Evolutionary conservation across 2,888 invertebrate species (phyloP).

Genomic region (Ochropleura leucogaster): DNA sequence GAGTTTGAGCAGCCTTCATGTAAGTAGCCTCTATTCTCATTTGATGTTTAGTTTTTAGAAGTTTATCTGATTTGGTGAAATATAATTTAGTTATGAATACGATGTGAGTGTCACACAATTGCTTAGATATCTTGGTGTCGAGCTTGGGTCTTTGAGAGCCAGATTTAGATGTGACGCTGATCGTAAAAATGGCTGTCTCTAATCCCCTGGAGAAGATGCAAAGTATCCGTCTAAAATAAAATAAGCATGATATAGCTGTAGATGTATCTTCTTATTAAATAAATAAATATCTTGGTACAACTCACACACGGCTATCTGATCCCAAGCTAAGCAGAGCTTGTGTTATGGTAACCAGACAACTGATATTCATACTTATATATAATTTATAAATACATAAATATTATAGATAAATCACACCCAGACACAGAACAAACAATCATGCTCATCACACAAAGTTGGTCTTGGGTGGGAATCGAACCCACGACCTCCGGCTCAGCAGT

Average conservation of each 20-base stretch:
- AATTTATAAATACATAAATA: too few species aligned
- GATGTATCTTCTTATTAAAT: too few species aligned
- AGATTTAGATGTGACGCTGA: neutral
- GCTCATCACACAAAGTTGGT: too few species aligned
- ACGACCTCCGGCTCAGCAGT: too few species aligned
- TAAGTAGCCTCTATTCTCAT: constrained; percentile 36
- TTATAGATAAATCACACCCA: too few species aligned
- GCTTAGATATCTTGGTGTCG: neutral
- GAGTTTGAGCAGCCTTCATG: constrained; percentile 30
- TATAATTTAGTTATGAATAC: neutral
- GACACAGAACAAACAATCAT: too few species aligned
- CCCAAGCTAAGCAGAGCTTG: too few species aligned
- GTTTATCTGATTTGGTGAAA: neutral
- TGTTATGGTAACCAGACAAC: too few species aligned
- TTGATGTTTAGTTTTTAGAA: neutral
- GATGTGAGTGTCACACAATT: neutral
- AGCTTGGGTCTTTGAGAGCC: neutral
- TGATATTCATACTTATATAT: too few species aligned
- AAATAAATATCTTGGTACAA: too few species aligned
- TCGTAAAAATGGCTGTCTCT: neutral
- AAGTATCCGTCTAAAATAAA: neutral
- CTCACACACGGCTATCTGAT: too few species aligned
- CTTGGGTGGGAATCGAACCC: too few species aligned
- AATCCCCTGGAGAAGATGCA: neutral
- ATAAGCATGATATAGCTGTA: neutral